Conservation (phyloP, 2,888 invertebrate genomes). For the Palloptera scutellata region DNA sequence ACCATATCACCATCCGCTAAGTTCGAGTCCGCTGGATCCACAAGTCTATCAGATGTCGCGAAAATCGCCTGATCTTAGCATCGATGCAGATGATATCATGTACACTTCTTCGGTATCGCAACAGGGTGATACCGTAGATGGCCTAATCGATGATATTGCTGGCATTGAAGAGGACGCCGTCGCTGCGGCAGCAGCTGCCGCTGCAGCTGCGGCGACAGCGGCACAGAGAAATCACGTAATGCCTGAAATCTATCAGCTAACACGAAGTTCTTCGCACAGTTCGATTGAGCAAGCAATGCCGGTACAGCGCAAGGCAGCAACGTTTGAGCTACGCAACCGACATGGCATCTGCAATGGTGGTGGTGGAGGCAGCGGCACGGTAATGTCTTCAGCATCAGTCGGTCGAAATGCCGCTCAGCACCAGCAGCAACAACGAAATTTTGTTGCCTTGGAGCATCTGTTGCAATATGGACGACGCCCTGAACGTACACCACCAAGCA, state of each 20-base stretch:
- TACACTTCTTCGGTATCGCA: slow-evolving; percentile 55
- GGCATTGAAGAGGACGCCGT: slow-evolving; percentile 33
- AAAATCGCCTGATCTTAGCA: slow-evolving; percentile 61
- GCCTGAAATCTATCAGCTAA: slow-evolving; percentile 48
- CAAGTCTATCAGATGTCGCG: slow-evolving; percentile 65
- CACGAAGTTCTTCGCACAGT: slow-evolving; percentile 53
- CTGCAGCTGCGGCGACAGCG: slow-evolving; percentile 40
- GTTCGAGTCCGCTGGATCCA: slow-evolving; percentile 65
- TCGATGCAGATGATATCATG: slow-evolving; percentile 58
- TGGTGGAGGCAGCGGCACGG: slow-evolving; percentile 24
- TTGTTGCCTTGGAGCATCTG: slow-evolving; percentile 58
- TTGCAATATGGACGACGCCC: slow-evolving; percentile 51
- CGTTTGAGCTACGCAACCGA: slow-evolving; percentile 53
- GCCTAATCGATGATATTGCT: slow-evolving; percentile 33
- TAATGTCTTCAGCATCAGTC: slow-evolving; percentile 53
- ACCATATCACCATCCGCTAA: slow-evolving; percentile 63
- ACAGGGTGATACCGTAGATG: slow-evolving; percentile 43
- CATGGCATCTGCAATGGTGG: slow-evolving; percentile 33
- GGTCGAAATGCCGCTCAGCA: slow-evolving; percentile 40
- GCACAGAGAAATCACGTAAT: slow-evolving; percentile 30
- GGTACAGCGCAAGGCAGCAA: slow-evolving; percentile 56
- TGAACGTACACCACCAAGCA: slow-evolving; percentile 41
- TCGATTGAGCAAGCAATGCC: slow-evolving; percentile 52
- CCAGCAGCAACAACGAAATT: slow-evolving; percentile 51
- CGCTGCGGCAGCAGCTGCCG: slow-evolving; percentile 33